Percentiles rank a stretch among this genome's conserved stretches.
Evolutionary conservation across 2,888 invertebrate species (phyloP).

Genomic region (Drosophila stalkeri): DNA sequence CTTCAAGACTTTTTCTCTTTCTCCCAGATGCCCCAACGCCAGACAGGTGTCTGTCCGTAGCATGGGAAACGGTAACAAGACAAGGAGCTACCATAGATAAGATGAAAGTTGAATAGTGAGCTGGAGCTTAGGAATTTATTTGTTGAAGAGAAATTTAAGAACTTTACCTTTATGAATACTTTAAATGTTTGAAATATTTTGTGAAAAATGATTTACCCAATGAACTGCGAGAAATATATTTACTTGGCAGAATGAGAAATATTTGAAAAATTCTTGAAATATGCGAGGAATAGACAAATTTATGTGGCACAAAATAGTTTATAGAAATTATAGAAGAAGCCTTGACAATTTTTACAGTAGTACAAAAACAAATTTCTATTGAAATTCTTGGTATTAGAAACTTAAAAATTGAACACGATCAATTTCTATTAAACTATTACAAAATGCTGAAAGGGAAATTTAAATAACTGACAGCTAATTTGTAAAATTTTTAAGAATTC

Average conservation of each 20-base stretch:
- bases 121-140: slow-evolving; percentile 14
- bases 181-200: slow-evolving; percentile 10
- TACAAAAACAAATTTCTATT: background rate
- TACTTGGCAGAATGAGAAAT: background rate
- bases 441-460: background rate
- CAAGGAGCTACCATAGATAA: slow-evolving; percentile 46
- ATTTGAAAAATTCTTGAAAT: background rate
- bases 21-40: background rate
- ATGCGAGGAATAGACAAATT: background rate
- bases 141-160: slow-evolving; percentile 9
- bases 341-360: background rate
- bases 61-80: slow-evolving; percentile 30
- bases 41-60: slow-evolving; percentile 21
- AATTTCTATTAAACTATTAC: background rate
- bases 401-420: background rate
- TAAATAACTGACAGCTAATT: no score
- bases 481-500: no score
- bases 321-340: background rate
- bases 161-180: slow-evolving; percentile 7
- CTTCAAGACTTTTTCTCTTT: slow-evolving; percentile 6
- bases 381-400: background rate
- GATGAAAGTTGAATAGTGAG: slow-evolving; percentile 14
- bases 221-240: slow-evolving; percentile 1
- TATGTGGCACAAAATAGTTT: background rate
- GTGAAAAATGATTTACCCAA: background rate